A percentile compares a stretch with the other conserved stretches of the same genome.
phyloP scores from a whole-genome alignment of 2,113 vertebrate genomes.

The Rhea pennata region DNA sequence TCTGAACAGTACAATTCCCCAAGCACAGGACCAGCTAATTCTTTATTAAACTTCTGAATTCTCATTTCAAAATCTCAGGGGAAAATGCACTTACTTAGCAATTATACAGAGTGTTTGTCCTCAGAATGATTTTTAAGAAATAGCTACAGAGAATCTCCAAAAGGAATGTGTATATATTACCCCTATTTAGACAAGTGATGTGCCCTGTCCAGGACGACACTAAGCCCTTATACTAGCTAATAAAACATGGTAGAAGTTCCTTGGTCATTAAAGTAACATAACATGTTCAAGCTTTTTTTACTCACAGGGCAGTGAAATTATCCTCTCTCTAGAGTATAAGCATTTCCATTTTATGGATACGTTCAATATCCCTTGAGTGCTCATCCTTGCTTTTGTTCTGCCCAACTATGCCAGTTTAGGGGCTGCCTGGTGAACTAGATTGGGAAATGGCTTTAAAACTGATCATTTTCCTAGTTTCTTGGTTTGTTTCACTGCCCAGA shows the following conservation, averaged over 20 bases:
- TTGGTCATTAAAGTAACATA: not conserved
- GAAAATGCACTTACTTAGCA: not conserved
- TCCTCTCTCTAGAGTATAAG: not conserved
- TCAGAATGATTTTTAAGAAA: not conserved
- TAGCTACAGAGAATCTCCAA: not conserved
- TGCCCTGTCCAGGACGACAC: not conserved
- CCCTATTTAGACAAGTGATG: not conserved
- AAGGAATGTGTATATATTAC: not conserved
- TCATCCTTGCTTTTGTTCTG: not conserved
- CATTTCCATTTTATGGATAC: not conserved
- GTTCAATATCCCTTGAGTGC: not conserved
- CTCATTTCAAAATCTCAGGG: not conserved
- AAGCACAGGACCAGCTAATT: not conserved
- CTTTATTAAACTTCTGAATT: not conserved
- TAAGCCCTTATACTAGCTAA: not conserved
- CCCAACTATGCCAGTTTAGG: fast-evolving
- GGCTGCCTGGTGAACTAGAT: not conserved
- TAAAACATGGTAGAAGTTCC: not conserved
- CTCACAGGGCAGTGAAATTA: not conserved
- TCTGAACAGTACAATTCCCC: not conserved
- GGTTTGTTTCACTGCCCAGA: not conserved
- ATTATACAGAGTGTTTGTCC: not conserved
- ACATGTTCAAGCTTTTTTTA: not conserved
- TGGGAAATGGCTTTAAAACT: not conserved
- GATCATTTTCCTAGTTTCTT: not conserved